Conservation (phyloP, 2,797 vertebrate genomes). For the Picus viridis region DNA sequence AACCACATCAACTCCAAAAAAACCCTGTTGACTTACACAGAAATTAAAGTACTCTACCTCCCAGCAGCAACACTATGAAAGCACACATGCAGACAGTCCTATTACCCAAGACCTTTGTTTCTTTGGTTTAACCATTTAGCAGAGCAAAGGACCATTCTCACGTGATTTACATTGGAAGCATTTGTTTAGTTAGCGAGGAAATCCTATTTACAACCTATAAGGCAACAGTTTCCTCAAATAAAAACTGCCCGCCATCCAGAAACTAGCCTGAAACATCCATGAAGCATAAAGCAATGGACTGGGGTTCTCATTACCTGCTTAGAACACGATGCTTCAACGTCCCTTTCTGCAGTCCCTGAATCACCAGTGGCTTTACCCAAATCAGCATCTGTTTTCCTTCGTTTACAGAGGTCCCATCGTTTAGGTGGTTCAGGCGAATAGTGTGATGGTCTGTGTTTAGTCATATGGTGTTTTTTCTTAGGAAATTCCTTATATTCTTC, state of each 20-base stretch:
- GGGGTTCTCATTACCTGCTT: slow-evolving; percentile 33
- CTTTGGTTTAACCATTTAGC: not conserved
- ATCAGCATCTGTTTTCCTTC: not conserved
- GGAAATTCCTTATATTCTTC: not conserved
- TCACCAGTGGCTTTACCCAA: not conserved
- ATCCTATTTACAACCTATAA: not conserved
- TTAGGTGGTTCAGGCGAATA: not conserved
- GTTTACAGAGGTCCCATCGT: not conserved
- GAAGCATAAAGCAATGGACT: not conserved
- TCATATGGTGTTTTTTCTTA: not conserved
- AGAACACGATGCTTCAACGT: not conserved
- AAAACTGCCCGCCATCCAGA: not conserved
- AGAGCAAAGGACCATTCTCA: not conserved
- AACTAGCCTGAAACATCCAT: not conserved
- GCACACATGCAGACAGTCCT: not conserved
- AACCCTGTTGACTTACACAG: not conserved
- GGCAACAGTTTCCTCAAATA: not conserved
- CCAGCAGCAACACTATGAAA: not conserved
- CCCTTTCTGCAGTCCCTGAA: not conserved
- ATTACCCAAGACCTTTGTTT: not conserved
- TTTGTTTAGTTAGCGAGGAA: not conserved
- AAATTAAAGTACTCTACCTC: not conserved
- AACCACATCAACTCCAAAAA: not conserved
- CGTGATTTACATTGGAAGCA: not conserved
- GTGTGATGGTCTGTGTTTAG: not conserved